These are phyloP conservation scores for Cheilosia vulpina DNA, from an alignment of 2,888 invertebrate species.

Conservation along the genomic window DNA sequence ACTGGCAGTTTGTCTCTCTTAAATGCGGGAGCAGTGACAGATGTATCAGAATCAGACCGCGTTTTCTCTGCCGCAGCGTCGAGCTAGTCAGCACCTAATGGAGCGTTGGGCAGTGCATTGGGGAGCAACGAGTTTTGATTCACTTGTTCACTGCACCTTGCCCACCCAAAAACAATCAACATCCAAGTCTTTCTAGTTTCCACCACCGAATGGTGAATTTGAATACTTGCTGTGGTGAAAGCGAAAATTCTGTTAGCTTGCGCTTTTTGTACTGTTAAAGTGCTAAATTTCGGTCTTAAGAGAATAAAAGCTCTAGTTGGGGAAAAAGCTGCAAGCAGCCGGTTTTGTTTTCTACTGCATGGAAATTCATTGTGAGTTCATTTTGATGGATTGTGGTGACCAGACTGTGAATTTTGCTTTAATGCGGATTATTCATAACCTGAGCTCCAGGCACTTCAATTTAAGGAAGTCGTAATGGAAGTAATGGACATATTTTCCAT, in stretches of 20 bases:
- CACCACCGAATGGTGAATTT: constrained; percentile 15
- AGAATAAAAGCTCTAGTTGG: constrained; percentile 5
- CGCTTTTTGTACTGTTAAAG: background rate
- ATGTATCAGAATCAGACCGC: background rate
- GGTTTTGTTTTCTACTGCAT: background rate
- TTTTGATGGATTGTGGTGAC: background rate
- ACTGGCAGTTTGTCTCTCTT: constrained; percentile 27
- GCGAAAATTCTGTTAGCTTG: background rate
- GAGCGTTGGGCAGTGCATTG: constrained; percentile 8
- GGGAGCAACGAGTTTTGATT: constrained; percentile 19
- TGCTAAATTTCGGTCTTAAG: background rate
- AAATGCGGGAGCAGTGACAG: background rate
- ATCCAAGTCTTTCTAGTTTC: background rate
- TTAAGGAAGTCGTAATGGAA: no score
- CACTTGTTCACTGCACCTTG: constrained; percentile 13
- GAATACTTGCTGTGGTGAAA: constrained; percentile 20
- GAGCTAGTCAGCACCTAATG: background rate
- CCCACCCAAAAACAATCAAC: background rate
- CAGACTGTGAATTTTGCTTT: background rate
- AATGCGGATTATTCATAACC: no score
- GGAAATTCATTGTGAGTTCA: background rate
- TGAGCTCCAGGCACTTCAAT: no score
- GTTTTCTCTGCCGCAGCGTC: background rate
- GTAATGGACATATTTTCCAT: no score
- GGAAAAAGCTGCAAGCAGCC: background rate